Evolutionary conservation across 1,140 invertebrate species (phyloP).

Genomic region (Zaprionus davidi): DNA sequence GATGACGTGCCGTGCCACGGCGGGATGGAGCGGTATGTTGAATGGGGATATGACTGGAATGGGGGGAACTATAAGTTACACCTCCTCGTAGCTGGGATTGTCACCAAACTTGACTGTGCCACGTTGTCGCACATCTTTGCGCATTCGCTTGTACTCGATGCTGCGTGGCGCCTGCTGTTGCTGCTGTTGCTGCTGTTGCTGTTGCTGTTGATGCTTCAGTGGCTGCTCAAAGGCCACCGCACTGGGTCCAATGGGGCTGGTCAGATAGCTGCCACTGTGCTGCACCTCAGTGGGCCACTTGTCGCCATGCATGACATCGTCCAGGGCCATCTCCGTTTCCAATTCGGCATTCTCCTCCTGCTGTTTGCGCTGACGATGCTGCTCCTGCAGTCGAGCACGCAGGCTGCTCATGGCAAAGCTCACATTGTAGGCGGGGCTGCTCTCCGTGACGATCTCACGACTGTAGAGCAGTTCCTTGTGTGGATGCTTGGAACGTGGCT

Average conservation of each 20-base stretch:
- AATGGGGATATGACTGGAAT: not conserved
- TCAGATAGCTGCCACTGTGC: constrained; percentile 62
- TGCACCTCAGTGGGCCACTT: constrained; percentile 71
- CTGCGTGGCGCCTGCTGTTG: constrained; percentile 13
- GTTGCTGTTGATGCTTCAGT: constrained; percentile 11
- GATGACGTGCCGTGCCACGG: not conserved
- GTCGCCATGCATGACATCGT: constrained; percentile 65
- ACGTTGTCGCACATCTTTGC: constrained; percentile 57
- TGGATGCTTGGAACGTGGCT: constrained; percentile 41
- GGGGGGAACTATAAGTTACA: constrained; percentile 24
- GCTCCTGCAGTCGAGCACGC: constrained; percentile 66
- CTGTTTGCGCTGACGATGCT: constrained; percentile 61
- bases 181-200: constrained; percentile 56
- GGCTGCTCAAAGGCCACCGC: constrained; percentile 71
- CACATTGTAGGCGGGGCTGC: constrained; percentile 25
- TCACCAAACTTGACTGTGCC: constrained; percentile 69
- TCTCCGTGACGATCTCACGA: constrained; percentile 24
- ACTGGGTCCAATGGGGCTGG: constrained; percentile 72
- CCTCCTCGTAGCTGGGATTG: constrained; percentile 62
- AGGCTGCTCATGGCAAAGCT: constrained; percentile 64
- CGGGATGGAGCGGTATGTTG: not conserved
- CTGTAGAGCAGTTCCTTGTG: constrained; percentile 43
- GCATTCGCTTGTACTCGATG: constrained; percentile 60
- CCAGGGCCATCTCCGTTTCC: constrained; percentile 58
- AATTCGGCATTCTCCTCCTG: constrained; percentile 56